Evolutionary conservation across 2,888 invertebrate genomes (phyloP).

Genomic region (Lycocerus yunnanus): DNA sequence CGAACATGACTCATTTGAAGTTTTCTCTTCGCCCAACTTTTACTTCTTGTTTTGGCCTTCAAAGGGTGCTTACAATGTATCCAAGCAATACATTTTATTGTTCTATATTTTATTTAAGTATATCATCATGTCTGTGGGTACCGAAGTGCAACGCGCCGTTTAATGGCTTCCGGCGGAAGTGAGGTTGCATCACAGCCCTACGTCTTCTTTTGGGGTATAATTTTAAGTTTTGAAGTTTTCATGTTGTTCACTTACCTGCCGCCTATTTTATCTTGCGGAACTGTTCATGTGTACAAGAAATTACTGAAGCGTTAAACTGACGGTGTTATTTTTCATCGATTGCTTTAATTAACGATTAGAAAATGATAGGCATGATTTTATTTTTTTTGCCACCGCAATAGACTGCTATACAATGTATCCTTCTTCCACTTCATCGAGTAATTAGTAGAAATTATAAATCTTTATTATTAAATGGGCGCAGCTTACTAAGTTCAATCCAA

Average conservation of each 20-base stretch:
- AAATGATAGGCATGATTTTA: not conserved
- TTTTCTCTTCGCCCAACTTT: too few species aligned
- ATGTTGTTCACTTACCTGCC: not conserved
- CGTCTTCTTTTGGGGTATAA: not conserved
- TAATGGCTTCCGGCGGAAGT: not conserved
- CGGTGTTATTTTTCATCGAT: not conserved
- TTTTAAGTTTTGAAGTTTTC: not conserved
- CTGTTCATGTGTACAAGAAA: not conserved
- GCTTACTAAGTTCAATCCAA: not conserved
- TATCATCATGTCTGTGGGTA: not conserved
- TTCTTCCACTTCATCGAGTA: not conserved
- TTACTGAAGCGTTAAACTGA: not conserved
- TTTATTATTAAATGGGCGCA: not conserved
- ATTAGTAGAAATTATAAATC: not conserved
- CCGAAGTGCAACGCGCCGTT: not conserved
- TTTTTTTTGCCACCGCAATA: not conserved
- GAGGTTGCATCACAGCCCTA: not conserved
- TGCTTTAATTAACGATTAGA: not conserved
- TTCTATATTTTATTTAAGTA: too few species aligned
- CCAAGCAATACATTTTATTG: too few species aligned
- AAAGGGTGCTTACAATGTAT: too few species aligned
- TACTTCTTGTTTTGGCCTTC: too few species aligned
- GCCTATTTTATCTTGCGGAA: not conserved
- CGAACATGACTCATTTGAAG: too few species aligned
- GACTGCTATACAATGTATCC: not conserved